A percentile compares a stretch with the other conserved stretches of the same genome.
phyloP scores from a whole-genome alignment of 1,140 invertebrate genomes.

The Drosophila orosa region DNA sequence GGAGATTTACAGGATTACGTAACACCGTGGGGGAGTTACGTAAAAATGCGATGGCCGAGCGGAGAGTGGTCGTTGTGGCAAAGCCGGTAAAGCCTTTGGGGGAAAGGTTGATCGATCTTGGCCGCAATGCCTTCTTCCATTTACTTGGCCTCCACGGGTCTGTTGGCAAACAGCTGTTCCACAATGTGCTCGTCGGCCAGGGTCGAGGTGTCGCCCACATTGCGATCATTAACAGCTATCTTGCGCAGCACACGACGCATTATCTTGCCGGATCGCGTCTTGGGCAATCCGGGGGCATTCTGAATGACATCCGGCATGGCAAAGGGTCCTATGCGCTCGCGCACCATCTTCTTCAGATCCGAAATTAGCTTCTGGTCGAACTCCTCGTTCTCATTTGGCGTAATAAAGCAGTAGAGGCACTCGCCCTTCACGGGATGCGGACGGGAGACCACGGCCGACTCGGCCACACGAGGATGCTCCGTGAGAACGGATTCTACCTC shows the following conservation, averaged over 20 bases:
- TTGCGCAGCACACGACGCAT: slow-evolving; percentile 97
- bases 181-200: slow-evolving; percentile 95
- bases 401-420: slow-evolving; percentile 98
- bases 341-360: slow-evolving; percentile 93
- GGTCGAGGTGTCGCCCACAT: slow-evolving; percentile 97
- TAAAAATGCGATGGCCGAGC: slow-evolving; percentile 47
- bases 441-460: slow-evolving; percentile 97
- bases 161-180: slow-evolving; percentile 90
- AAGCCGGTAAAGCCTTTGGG: slow-evolving; percentile 28
- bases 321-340: slow-evolving; percentile 97
- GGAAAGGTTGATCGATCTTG: slow-evolving; percentile 2
- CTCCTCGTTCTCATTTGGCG: slow-evolving; percentile 90
- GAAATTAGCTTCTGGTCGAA: slow-evolving; percentile 90
- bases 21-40: slow-evolving; percentile 33
- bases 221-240: slow-evolving; percentile 93
- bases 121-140: slow-evolving; percentile 15
- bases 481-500: slow-evolving; percentile 97
- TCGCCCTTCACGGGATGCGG: slow-evolving; percentile 98
- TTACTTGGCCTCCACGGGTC: slow-evolving; percentile 85
- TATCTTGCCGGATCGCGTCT: slow-evolving; percentile 99
- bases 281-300: slow-evolving; percentile 95
- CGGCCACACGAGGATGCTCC: slow-evolving; percentile 92
- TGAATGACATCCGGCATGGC: slow-evolving; percentile 98
- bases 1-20: slow-evolving; percentile 75
- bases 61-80: slow-evolving; percentile 34